Evolutionary conservation across 2,113 vertebrate genomes (phyloP).

Genomic region (Rhinolophus sinicus): DNA sequence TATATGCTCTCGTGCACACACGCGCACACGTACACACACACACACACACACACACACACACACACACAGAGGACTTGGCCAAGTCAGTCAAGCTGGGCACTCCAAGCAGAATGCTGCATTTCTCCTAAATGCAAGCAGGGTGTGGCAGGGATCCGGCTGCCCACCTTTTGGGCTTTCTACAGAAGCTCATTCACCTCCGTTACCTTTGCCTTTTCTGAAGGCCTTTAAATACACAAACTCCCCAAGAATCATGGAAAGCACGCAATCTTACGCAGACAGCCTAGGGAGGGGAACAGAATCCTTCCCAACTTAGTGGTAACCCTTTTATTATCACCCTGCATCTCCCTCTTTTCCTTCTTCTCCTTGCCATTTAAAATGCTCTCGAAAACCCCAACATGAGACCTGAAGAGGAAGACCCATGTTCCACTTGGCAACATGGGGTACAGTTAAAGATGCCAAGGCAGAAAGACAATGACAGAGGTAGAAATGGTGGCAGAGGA

Average conservation of each 20-base stretch:
- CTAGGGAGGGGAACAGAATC: neutral
- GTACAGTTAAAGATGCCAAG: neutral
- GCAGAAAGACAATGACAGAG: neutral
- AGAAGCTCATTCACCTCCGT: neutral
- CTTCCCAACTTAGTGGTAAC: neutral
- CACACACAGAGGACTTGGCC: neutral
- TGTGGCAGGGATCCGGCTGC: neutral
- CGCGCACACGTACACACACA: conserved; percentile 31
- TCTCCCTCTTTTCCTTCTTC: neutral
- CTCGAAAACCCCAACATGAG: neutral
- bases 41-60: neutral
- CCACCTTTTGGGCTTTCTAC: conserved; percentile 12
- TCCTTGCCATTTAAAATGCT: neutral
- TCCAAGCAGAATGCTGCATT: conserved; percentile 31
- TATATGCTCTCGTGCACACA: neutral
- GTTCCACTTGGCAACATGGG: neutral
- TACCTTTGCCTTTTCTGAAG: conserved; percentile 58
- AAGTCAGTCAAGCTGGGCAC: conserved; percentile 1
- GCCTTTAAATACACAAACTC: conserved; percentile 64
- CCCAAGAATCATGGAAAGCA: neutral
- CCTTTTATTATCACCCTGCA: neutral
- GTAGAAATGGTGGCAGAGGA: neutral
- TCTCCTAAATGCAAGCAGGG: conserved; percentile 43
- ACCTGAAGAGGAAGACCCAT: neutral
- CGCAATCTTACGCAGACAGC: neutral